Percentiles rank a stretch among this genome's conserved stretches.
phyloP scores from a whole-genome alignment of 2,797 vertebrate genomes.

The Molothrus aeneus region DNA sequence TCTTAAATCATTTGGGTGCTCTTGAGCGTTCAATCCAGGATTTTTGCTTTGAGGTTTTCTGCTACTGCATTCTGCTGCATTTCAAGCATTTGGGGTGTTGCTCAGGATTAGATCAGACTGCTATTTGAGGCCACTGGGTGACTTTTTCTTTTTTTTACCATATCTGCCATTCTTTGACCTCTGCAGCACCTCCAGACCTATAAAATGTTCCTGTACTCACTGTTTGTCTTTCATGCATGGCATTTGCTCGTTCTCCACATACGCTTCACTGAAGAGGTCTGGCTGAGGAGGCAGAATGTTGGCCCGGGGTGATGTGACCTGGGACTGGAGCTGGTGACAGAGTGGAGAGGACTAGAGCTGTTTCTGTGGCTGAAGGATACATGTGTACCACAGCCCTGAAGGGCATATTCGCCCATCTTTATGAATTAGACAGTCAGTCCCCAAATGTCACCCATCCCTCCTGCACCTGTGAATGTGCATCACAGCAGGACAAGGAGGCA shows the following conservation, averaged over 20 bases:
- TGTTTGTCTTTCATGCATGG: fast-evolving
- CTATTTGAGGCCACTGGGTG: neutral
- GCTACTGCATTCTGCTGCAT: neutral
- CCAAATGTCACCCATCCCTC: neutral
- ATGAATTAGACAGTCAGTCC: neutral
- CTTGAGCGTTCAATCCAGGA: neutral
- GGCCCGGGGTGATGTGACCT: neutral
- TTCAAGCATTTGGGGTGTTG: neutral
- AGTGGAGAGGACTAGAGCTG: neutral
- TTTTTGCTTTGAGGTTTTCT: neutral
- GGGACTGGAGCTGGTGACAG: neutral
- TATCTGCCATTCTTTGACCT: neutral
- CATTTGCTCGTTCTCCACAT: neutral
- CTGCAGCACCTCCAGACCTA: neutral
- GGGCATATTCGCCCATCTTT: neutral
- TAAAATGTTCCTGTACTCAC: neutral
- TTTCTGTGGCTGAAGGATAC: neutral
- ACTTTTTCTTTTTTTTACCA: neutral
- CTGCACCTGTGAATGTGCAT: neutral
- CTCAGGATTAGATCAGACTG: neutral
- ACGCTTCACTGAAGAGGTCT: neutral
- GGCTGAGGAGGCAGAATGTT: neutral
- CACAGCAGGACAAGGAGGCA: neutral
- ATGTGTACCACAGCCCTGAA: neutral
- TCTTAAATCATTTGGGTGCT: neutral